Evolutionary conservation across 2,113 vertebrate species (phyloP), one percentile per base, ranked within the genome.

Genomic region (Antennarius striatus): DNA sequence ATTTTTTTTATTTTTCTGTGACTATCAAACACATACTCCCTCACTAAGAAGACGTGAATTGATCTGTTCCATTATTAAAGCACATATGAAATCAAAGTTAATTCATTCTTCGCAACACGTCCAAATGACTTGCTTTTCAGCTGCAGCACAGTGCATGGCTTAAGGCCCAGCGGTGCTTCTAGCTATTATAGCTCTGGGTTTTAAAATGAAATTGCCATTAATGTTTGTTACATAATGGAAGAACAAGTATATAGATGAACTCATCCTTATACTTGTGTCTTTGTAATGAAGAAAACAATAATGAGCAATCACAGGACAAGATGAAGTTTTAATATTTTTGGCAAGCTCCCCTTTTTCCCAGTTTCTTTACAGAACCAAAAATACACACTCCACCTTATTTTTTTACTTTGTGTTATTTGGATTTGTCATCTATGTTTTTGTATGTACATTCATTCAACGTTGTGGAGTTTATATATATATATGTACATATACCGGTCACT

Each of bases 131-230:
- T 62, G 84, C 83, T 88, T 73, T 56, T 56, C 82, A 80, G 75
- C 76, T 8, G 71, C 84, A 81, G 87, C 82, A 22, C 22, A 22
- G 2, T 22, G 91, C 90, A 90, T 91, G 90, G 80, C 77, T 22
- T 70, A 71, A 65, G 14, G 69, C 71, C 68, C 74, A 81, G 68
- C 68, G 77, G 22, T 76, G 79, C 84, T 77, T 76, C 10, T 45
- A 55, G 43, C 67, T 69, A 14, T 74, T 82, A 84, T 83, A 57
- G 59, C 65, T 72, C 83, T 79, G 70, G 83, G 22, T 22, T 88
- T 90, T 73, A 89, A 86, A 75, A 61, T 16, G 4, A 81, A 83
- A 73, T 88, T 78, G 65, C 46, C 68, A 28, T 39, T 53, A 28
- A 16, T 59, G 39, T 61, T 74, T 29, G 11, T 59, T 53, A 47